Evolutionary conservation across 2,113 vertebrate species (phyloP).

Genomic region (Promerops cafer): DNA sequence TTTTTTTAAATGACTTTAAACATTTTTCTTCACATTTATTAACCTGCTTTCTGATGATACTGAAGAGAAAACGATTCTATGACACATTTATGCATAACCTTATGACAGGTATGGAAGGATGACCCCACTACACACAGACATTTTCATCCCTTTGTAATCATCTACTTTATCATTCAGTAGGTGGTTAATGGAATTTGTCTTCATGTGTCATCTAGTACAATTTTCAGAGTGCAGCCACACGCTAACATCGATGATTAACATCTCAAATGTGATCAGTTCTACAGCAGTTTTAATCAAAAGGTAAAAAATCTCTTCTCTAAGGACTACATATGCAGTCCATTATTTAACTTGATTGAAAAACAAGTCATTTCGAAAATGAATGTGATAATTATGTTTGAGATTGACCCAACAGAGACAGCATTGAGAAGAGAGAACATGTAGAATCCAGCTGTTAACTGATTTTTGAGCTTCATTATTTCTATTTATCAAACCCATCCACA

Average conservation of each 20-base stretch:
- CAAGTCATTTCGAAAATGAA: not conserved
- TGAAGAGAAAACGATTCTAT: not conserved
- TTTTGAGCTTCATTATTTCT: not conserved
- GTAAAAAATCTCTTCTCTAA: not conserved
- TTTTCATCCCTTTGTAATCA: not conserved
- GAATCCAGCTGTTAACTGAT: not conserved
- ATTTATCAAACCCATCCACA: not conserved
- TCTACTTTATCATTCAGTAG: not conserved
- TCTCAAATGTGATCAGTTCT: not conserved
- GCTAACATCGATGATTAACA: not conserved
- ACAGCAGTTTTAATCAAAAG: conserved; percentile 4
- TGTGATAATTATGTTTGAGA: not conserved
- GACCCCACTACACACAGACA: not conserved
- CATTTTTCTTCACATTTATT: not conserved
- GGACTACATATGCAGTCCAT: not conserved
- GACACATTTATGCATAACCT: not conserved
- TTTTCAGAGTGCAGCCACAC: not conserved
- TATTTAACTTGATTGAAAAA: conserved; percentile 13
- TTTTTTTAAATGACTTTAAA: not conserved
- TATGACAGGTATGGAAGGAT: not conserved
- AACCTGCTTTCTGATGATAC: not conserved
- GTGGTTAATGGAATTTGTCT: conserved; percentile 1
- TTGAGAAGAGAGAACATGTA: not conserved
- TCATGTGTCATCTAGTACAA: not conserved
- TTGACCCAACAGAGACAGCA: not conserved